Evolutionary conservation across 2,797 vertebrate genomes (phyloP), one percentile per base, ranked within the genome.

Genomic region (Todus mexicanus): DNA sequence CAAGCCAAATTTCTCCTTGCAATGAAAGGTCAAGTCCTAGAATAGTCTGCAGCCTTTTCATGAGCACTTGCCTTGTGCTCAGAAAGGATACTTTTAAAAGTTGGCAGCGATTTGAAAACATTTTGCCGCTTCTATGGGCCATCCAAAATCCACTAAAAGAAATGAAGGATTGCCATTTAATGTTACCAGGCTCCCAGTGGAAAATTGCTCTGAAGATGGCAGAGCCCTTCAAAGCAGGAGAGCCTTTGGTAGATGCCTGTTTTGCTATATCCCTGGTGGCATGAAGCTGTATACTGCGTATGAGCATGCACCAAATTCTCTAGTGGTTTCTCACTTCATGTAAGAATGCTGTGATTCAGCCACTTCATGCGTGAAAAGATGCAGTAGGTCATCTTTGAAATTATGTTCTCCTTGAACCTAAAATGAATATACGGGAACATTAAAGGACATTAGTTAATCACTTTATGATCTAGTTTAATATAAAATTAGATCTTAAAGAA

Each of bases 271-370:
- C 29, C 37, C 47, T 0, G 1, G 33, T 16, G 33, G 31, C 71
- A 53, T 53, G 57, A 66, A 78, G 53, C 63, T 10, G 9, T 10
- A 4, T 9, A 1, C 3, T 14, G 1, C 0, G 2, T 40, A 21
- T 0, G 1, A 51, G n/a, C 38, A 18, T 0, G 1, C 40, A 22
- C 38, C 1, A 1, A 16, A 0, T 0, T 5, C 84, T 77, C 65
- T 25, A 29, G 47, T 1, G 38, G 19, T 63, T 15, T 47, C 53
- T 11, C 53, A 20, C 16, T 25, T 23, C 8, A 1, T 18, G 38
- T 35, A 47, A 35, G 47, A 26, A 31, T 4, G 10, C 42, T 1
- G 2, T 12, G 35, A 26, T 13, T n/a, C 50, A 70, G 47, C 29
- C 22, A 3, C 35, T 45, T 17, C 54, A 35, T 2, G 2, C 27